These are phyloP conservation scores for Cantharis rustica DNA, from an alignment of 2,888 invertebrate genomes.

Conservation along the genomic window DNA sequence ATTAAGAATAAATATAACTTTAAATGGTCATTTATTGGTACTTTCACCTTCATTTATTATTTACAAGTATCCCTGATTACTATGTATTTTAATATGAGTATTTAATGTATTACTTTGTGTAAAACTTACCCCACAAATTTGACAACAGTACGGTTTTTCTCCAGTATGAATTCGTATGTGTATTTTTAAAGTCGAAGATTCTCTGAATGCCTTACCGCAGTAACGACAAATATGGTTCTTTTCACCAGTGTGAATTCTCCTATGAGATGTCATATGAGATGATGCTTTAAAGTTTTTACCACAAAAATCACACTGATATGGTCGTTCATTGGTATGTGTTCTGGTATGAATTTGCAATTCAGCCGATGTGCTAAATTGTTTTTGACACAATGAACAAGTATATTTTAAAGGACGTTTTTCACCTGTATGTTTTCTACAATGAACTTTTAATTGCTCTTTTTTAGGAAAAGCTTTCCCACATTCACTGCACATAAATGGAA, in stretches of 20 bases:
- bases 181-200: conserved; percentile 41
- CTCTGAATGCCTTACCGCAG: conserved; percentile 42
- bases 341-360: conserved; percentile 40
- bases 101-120: conserved; percentile 43
- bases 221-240: conserved; percentile 38
- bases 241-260: conserved; percentile 43
- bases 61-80: conserved; percentile 1
- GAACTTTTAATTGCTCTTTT: conserved; percentile 42
- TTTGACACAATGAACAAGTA: conserved; percentile 37
- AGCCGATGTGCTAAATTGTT: conserved; percentile 37
- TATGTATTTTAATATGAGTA: conserved; percentile 42
- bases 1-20: no score
- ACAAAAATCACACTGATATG: conserved; percentile 43
- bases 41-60: neutral
- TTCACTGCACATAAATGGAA: conserved; percentile 44
- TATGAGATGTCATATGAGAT: conserved; percentile 49
- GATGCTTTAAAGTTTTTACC: conserved; percentile 42
- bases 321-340: conserved; percentile 43
- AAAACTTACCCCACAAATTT: conserved; percentile 42
- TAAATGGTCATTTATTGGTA: no score
- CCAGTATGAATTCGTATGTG: conserved; percentile 46
- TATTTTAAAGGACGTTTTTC: conserved; percentile 39
- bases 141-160: conserved; percentile 42
- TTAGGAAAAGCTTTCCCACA: conserved; percentile 42
- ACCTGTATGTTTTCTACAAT: conserved; percentile 43